Percentiles rank a stretch among this genome's conserved stretches.
Evolutionary conservation across 2,797 vertebrate genomes (phyloP).

Genomic region (Onychomys leucogaster): DNA sequence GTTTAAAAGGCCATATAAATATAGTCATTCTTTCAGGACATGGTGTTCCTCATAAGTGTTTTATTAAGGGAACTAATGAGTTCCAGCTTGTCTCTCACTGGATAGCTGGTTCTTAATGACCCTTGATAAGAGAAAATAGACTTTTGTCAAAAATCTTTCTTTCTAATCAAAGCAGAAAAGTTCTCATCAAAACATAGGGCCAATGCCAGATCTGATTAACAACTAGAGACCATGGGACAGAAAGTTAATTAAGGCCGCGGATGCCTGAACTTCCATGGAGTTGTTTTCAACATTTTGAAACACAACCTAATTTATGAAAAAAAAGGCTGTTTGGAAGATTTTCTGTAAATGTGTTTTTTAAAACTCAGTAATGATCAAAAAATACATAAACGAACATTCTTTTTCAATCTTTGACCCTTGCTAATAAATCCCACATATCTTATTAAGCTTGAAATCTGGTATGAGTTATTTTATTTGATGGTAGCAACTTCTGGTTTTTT

Average conservation of each 20-base stretch:
- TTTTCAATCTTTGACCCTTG: constrained; percentile 23
- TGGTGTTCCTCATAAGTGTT: constrained; percentile 85
- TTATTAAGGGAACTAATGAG: constrained; percentile 90
- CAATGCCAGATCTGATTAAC: constrained; percentile 79
- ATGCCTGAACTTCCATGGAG: constrained; percentile 40
- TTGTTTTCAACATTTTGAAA: constrained; percentile 62
- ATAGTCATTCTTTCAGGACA: constrained; percentile 62
- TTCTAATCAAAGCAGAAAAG: constrained; percentile 77
- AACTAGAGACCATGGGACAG: constrained; percentile 67
- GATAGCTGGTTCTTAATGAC: constrained; percentile 90
- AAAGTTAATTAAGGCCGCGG: constrained; percentile 51
- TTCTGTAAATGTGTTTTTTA: constrained; percentile 14
- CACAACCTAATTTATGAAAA: constrained; percentile 40
- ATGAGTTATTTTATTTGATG: constrained; percentile 23
- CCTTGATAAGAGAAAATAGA: constrained; percentile 89
- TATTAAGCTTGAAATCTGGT: constrained; percentile 14
- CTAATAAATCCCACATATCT: constrained; percentile 53
- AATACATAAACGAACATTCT: constrained; percentile 1
- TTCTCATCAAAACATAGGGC: constrained; percentile 69
- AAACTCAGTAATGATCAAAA: constrained; percentile 38
- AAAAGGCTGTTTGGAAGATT: neutral
- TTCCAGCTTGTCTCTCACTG: constrained; percentile 88
- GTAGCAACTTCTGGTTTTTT: constrained; percentile 29
- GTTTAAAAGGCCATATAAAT: constrained; percentile 79
- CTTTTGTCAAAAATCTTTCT: constrained; percentile 72